phyloP scores from a whole-genome alignment of 2,888 invertebrate genomes.

The Nudaria mundana region DNA sequence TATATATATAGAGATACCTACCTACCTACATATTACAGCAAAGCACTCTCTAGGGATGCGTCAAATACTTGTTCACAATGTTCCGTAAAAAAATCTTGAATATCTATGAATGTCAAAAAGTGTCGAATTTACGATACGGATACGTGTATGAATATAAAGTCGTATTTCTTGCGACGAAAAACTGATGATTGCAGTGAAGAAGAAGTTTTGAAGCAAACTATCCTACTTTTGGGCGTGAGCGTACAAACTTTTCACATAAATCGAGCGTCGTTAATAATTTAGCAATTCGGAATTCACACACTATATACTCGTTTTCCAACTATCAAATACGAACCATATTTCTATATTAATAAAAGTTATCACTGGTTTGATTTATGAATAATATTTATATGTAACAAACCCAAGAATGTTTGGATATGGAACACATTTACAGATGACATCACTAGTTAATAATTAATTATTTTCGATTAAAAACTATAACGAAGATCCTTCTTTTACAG shows the following conservation, averaged over 20 bases:
- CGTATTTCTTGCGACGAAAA: constrained; percentile 35
- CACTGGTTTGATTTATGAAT: constrained; percentile 11
- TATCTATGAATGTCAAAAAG: too few species aligned
- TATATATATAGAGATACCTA: too few species aligned
- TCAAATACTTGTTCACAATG: too few species aligned
- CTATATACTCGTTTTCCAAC: constrained; percentile 33
- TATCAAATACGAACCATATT: constrained; percentile 20
- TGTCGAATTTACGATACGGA: constrained; percentile 34
- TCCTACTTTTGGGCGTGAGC: constrained; percentile 51
- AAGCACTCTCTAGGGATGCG: too few species aligned
- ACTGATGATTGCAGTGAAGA: constrained; percentile 36
- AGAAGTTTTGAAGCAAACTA: constrained; percentile 41
- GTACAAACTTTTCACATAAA: constrained; percentile 61
- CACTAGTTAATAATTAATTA: too few species aligned
- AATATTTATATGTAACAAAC: too few species aligned
- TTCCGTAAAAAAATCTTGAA: too few species aligned
- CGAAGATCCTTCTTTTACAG: constrained; percentile 46
- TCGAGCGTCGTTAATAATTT: constrained; percentile 62
- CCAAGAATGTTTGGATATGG: too few species aligned
- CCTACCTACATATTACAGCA: too few species aligned
- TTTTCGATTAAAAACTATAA: too few species aligned
- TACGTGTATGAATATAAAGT: constrained; percentile 46
- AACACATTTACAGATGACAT: too few species aligned
- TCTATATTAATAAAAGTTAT: constrained; percentile 14
- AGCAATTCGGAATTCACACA: constrained; percentile 45